Base-by-base conservation (phyloP, 2,888 invertebrate species). In the Anorthoa munda region DNA sequence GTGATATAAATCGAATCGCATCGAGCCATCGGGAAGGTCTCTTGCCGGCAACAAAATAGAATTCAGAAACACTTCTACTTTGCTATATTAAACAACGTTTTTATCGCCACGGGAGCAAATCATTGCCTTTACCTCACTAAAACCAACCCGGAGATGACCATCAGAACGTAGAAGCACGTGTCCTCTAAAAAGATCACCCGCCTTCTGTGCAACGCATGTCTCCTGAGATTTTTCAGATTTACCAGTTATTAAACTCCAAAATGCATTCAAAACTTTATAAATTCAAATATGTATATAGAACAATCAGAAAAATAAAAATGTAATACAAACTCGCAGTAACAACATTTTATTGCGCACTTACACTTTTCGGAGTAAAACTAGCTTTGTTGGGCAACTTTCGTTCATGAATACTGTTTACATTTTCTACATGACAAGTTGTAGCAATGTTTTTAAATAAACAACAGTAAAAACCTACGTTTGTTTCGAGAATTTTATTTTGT, bases 201-300 rank as follows among this genome's bases (percentile, higher is more conserved):
- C 7, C 39, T 39, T 39, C 39, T 9, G 39, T 39, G 39, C 39
- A 39, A 39, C 1, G 39, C 39, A 39, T 4, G 9, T 39, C 7
- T 39, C 39, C 39, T 39, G 9, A 39, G 7, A 39, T 39, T 39
- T 31, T 31, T 31, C 31, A 31, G 31, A 53, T 73, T 72, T 39
- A 75, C 58, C 51, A n/a, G 39, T 75, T 75, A 69, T 55, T 45
- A 45, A 77, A 77, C 76, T 81, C 15, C 15, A 66, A 31, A 76
- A 60, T 76, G 81, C 81, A 77, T 81, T 78, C 56, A 46, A 69
- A 79, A 82, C 78, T 82, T 82, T 82, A 48, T 56, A 60, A 82
- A 77, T 61, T 66, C 68, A 76, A 81, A 77, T 48, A 56, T 65
- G 78, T 82, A 56, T 65, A 82, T 72, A 72, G 73, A 67, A 82